phyloP scores from a whole-genome alignment of 2,113 vertebrate species.

The Capreolus pygargus region DNA sequence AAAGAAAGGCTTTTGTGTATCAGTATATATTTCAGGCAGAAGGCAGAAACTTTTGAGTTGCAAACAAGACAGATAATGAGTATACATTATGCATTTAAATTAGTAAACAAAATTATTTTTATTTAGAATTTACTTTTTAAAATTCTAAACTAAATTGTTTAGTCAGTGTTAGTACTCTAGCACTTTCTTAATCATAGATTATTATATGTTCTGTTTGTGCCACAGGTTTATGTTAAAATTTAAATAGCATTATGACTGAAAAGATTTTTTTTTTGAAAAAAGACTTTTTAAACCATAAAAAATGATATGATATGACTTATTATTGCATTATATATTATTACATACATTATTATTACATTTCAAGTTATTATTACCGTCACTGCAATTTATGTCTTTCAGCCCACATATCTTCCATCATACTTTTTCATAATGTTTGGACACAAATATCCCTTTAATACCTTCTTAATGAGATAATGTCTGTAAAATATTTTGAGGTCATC shows the following conservation, averaged over 20 bases:
- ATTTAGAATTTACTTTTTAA: background rate
- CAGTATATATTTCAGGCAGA: background rate
- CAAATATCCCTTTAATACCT: background rate
- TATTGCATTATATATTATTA: background rate
- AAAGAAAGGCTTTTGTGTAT: background rate
- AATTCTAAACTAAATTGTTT: background rate
- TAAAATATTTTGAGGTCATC: slow-evolving; percentile 19
- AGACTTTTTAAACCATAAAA: background rate
- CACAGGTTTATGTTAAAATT: background rate
- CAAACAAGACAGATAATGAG: background rate
- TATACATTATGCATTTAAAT: background rate
- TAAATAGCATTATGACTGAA: background rate
- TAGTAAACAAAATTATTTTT: slow-evolving; percentile 9
- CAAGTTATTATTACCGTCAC: background rate
- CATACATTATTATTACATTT: background rate
- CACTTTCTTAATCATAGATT: background rate
- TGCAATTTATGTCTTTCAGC: background rate
- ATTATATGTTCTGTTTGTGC: background rate
- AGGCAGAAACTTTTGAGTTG: background rate
- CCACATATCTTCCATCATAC: background rate
- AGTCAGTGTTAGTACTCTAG: background rate
- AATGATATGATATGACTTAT: background rate
- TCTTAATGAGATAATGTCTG: slow-evolving; percentile 13
- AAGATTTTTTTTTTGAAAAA: background rate
- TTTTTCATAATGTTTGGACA: slow-evolving; percentile 13